Percentiles rank a stretch among this genome's conserved stretches.
phyloP scores from a whole-genome alignment of 2,888 invertebrate species.

The Cheilosia pagana region DNA sequence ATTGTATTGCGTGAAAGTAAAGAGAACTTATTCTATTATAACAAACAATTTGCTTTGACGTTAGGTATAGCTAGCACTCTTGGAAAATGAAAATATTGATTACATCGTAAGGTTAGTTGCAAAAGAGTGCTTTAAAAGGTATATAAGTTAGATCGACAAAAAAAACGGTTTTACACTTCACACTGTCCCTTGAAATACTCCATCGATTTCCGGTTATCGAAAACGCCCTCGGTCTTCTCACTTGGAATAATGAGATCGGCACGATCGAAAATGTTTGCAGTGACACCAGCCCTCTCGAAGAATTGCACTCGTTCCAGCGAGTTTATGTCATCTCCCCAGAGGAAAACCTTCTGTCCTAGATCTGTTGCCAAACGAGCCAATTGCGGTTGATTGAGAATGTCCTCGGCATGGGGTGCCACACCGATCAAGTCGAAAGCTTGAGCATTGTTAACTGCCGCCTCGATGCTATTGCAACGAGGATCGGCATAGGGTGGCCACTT shows the following conservation, averaged over 20 bases:
- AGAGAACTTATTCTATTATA: neutral
- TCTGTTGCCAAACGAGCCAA: constrained; percentile 89
- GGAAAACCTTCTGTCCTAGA: constrained; percentile 93
- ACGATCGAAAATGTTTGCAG: constrained; percentile 98
- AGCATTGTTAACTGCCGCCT: constrained; percentile 92
- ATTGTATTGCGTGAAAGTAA: constrained; percentile 34
- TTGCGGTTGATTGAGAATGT: constrained; percentile 91
- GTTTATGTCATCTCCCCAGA: constrained; percentile 98
- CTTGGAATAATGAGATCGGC: constrained; percentile 85
- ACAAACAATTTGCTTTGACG: constrained; percentile 27
- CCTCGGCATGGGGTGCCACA: constrained; percentile 96
- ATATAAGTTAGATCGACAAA: neutral
- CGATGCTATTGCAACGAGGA: constrained; percentile 91
- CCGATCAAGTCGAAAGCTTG: constrained; percentile 93
- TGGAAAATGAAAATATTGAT: neutral
- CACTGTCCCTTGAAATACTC: constrained; percentile 71
- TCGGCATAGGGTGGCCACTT: constrained; percentile 90
- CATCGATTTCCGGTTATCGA: constrained; percentile 57
- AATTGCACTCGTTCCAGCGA: constrained; percentile 92
- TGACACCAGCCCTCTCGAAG: constrained; percentile 94
- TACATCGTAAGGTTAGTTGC: neutral
- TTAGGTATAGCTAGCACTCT: constrained; percentile 9
- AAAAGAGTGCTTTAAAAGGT: too few relatives aligned
- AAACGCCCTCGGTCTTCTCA: constrained; percentile 75
- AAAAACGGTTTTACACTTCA: constrained; percentile 52